Evolutionary conservation across 2,797 vertebrate species (phyloP).

Genomic region (Melanotaenia nigrans): DNA sequence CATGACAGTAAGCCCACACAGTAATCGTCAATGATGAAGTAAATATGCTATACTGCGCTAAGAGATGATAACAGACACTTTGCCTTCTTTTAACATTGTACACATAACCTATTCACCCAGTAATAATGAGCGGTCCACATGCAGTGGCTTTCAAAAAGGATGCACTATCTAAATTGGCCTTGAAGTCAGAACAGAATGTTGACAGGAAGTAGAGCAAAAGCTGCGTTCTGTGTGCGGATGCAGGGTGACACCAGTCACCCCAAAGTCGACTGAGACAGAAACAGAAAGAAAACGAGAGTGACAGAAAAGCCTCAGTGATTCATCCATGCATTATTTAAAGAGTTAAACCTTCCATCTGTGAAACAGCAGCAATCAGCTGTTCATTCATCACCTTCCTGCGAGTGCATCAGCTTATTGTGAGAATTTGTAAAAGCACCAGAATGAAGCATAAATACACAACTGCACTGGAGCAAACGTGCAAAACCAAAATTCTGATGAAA

Average conservation of each 20-base stretch:
- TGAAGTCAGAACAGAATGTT: not conserved
- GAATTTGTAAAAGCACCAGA: not conserved
- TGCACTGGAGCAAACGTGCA: not conserved
- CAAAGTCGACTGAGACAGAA: slow-evolving; percentile 24
- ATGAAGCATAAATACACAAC: slow-evolving; percentile 4
- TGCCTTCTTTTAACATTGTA: not conserved
- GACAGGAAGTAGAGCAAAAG: slow-evolving; percentile 39
- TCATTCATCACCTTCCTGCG: slow-evolving; percentile 10
- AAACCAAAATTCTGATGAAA: not conserved
- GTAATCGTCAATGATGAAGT: slow-evolving; percentile 52
- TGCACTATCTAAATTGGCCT: not conserved
- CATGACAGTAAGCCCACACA: slow-evolving; percentile 52
- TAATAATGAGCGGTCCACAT: slow-evolving; percentile 13
- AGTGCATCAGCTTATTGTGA: not conserved
- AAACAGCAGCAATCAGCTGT: slow-evolving; percentile 33
- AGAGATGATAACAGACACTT: slow-evolving; percentile 34
- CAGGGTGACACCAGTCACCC: slow-evolving; percentile 27
- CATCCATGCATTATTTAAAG: slow-evolving; percentile 50
- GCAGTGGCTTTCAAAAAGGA: slow-evolving; percentile 13
- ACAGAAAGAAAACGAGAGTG: slow-evolving; percentile 16
- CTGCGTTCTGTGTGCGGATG: slow-evolving; percentile 21
- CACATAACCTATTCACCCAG: slow-evolving; percentile 15
- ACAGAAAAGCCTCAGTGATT: slow-evolving; percentile 34
- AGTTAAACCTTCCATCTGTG: slow-evolving; percentile 32
- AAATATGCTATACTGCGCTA: slow-evolving; percentile 17